Evolutionary conservation across 2,888 invertebrate species (phyloP).

Genomic region (Lypha dubia): DNA sequence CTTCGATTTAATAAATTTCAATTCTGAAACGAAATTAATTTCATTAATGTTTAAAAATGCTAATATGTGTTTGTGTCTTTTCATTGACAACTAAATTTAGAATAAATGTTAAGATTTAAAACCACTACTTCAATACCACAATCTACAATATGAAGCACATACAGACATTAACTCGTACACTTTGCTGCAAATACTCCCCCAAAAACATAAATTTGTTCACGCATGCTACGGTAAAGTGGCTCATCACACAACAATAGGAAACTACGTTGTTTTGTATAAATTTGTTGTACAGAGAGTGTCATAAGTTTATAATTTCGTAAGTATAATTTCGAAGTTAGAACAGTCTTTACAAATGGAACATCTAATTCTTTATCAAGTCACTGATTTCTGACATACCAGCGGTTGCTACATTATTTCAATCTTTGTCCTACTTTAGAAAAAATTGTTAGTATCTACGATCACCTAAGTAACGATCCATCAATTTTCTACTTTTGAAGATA

Average conservation of each 20-base stretch:
- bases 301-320: neutral
- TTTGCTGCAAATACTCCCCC: conserved; percentile 32
- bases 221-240: conserved; percentile 63
- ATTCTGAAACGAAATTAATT: conserved; percentile 17
- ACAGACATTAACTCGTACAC: conserved; percentile 15
- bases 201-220: conserved; percentile 46
- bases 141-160: conserved; percentile 3
- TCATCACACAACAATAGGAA: conserved; percentile 61
- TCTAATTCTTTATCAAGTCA: too few relatives aligned
- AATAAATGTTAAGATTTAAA: conserved; percentile 59
- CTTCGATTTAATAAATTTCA: conserved; percentile 22
- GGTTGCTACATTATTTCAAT: too few relatives aligned
- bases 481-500: too few relatives aligned
- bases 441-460: too few relatives aligned
- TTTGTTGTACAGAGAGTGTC: conserved; percentile 17
- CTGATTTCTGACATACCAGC: too few relatives aligned
- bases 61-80: conserved; percentile 51
- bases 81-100: conserved; percentile 50
- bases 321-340: too few relatives aligned
- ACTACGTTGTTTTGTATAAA: conserved; percentile 13
- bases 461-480: too few relatives aligned
- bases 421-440: too few relatives aligned
- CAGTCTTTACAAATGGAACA: too few relatives aligned
- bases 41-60: conserved; percentile 27
- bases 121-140: conserved; percentile 52